Conservation (phyloP, 2,113 vertebrate species). For the Porphyrio hochstetteri region DNA sequence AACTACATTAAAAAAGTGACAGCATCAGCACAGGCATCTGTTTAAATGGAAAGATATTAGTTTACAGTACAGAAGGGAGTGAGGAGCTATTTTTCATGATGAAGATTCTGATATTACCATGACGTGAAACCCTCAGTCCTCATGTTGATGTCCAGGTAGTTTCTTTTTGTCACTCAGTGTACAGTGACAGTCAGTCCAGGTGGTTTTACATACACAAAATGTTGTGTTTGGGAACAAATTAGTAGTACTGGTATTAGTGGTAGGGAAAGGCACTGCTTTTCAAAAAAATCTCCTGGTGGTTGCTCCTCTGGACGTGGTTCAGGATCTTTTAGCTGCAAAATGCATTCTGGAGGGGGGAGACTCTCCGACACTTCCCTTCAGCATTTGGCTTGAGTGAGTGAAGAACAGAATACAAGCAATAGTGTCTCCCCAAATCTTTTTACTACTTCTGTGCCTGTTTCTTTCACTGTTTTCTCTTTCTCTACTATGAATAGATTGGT, state of each 20-base stretch:
- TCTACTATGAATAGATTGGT: background rate
- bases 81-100: background rate
- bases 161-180: background rate
- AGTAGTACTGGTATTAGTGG: background rate
- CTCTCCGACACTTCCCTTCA: background rate
- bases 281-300: background rate
- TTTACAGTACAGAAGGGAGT: background rate
- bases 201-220: background rate
- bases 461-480: background rate
- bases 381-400: background rate
- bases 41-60: background rate
- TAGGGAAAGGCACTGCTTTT: background rate
- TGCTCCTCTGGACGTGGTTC: background rate
- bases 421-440: background rate
- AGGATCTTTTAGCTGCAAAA: background rate
- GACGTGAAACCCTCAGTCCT: background rate
- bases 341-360: background rate
- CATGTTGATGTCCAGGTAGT: background rate
- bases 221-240: background rate
- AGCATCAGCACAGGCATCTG: rapidly evolving
- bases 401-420: background rate
- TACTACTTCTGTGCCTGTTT: background rate
- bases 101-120: background rate
- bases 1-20: background rate
- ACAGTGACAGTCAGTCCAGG: background rate